Conservation (phyloP, 2,113 vertebrate species). For the Mesocricetus auratus region DNA sequence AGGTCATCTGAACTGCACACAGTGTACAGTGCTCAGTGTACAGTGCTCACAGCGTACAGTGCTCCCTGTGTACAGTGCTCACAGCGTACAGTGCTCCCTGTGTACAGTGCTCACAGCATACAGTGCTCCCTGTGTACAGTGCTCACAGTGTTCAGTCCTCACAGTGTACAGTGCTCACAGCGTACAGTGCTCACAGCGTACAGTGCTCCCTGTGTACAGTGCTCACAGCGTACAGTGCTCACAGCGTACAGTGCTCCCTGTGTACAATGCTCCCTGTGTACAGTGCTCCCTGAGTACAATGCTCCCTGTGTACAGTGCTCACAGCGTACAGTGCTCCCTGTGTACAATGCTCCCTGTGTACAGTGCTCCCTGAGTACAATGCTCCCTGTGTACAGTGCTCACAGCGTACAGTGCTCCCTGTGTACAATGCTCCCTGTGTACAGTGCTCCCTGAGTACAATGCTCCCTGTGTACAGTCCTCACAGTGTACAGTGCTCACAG, state of each 20-base stretch:
- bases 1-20: too few relatives aligned
- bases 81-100: neutral
- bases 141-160: neutral
- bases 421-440: neutral
- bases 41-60: neutral
- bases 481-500: neutral
- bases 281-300: neutral
- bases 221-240: neutral
- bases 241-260: neutral
- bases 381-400: neutral
- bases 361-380: neutral
- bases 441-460: neutral
- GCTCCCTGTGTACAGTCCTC: neutral
- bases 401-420: neutral
- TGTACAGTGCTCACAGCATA: too few relatives aligned
- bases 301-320: neutral
- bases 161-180: neutral
- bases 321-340: neutral
- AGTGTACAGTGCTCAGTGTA: neutral
- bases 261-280: neutral
- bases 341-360: neutral
- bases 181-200: neutral
- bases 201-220: neutral
- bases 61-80: neutral
- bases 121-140: fast-evolving